phyloP scores from a whole-genome alignment of 2,797 vertebrate genomes.

The Ptychobarbus kaznakovi region DNA sequence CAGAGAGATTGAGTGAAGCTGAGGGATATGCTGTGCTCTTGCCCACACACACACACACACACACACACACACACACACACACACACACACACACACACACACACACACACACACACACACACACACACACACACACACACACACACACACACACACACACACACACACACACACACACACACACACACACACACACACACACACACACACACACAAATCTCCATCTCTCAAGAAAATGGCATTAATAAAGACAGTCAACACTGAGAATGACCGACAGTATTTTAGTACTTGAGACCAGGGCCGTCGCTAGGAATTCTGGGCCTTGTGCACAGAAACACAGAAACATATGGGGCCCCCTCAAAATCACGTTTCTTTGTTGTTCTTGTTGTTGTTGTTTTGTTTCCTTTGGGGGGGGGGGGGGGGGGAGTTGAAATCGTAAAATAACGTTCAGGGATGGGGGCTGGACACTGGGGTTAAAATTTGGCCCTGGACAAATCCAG shows the following conservation, averaged over 20 bases:
- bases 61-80: background rate
- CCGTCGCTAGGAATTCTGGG: no score
- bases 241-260: background rate
- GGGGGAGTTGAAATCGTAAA: no score
- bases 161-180: background rate
- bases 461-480: no score
- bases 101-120: background rate
- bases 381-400: no score
- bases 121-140: background rate
- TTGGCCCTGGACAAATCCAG: no score
- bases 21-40: background rate
- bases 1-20: background rate
- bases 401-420: no score
- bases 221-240: background rate
- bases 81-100: background rate
- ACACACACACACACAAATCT: background rate
- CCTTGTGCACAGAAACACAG: no score
- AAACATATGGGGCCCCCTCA: no score
- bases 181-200: background rate
- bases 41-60: background rate
- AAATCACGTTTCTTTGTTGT: no score
- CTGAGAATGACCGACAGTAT: background rate
- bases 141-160: background rate
- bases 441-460: no score
- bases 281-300: background rate